Evolutionary conservation across 2,888 invertebrate species (phyloP).

Genomic region (Polydrusus tereticollis): DNA sequence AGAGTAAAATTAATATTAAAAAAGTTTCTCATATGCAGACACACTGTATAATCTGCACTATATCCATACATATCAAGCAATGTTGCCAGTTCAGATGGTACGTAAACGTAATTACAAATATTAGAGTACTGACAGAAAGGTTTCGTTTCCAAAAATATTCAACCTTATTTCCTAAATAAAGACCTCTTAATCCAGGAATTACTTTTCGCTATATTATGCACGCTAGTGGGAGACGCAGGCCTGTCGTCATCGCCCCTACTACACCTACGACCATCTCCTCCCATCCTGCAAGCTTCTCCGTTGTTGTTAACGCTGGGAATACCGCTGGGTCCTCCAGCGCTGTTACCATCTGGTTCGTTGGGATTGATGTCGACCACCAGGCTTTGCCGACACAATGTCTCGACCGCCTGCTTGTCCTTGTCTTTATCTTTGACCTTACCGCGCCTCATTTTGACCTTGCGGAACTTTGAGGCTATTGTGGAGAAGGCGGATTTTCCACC

Average conservation of each 20-base stretch:
- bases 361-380: conserved; percentile 73
- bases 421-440: conserved; percentile 54
- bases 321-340: neutral
- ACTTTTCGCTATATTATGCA: conserved; percentile 47
- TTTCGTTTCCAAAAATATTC: neutral
- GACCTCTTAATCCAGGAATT: conserved; percentile 61
- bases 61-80: no score
- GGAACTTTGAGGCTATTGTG: conserved; percentile 73
- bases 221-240: conserved; percentile 5
- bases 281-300: conserved; percentile 35
- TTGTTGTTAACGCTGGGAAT: conserved; percentile 33
- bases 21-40: no score
- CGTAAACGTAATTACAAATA: no score
- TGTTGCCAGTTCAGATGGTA: no score
- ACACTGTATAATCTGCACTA: no score
- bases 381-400: conserved; percentile 82
- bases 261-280: neutral
- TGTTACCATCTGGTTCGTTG: conserved; percentile 14
- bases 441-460: conserved; percentile 70
- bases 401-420: conserved; percentile 73
- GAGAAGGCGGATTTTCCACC: conserved; percentile 68
- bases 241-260: conserved; percentile 33
- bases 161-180: conserved; percentile 58
- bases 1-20: no score
- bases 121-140: no score